Evolutionary conservation across 2,888 invertebrate species (phyloP), one percentile per base, ranked within the genome.

Genomic region (Drosophila austrosaltans): DNA sequence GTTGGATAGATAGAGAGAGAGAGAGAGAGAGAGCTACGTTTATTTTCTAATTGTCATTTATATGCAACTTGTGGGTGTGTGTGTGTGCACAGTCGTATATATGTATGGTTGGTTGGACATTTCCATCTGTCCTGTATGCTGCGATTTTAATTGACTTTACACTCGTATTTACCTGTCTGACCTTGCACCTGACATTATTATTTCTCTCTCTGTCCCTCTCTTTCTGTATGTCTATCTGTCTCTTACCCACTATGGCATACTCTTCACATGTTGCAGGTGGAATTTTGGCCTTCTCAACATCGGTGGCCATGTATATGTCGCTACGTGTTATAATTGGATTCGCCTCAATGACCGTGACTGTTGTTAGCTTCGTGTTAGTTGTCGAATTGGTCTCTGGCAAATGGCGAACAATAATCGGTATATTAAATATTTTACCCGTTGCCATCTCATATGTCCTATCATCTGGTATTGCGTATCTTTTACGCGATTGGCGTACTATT

Each of bases 281-380:
- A 16, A 91, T 93, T 36, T 93, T 95, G 70, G 94, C 94, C 54
- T 94, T 95, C 88, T 93, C 93, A 25, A 94, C 94, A 58, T 94
- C 94, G 91, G 93, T 94, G 89, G 92, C 93, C 81, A 91, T 94
- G 79, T 95, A 94, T 91, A 93, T 94, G 92, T 81, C 90, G 76
- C 79, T 92, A 60, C 92, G 95, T 76, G 93, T 94, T 72, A 88
- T 94, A 72, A 92, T 94, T 78, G 95, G 95, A 72, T 94, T 94
- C 91, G 93, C 94, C 77, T 94, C 94, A 69, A 94, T 95, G 87
- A 94, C 95, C 68, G 92, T 92, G 77, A 89, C 91, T 74, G 95
- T 96, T 77, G 96, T 96, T 61, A 94, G 94, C 68, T 95, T 95
- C 90, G 95, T 95, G 36, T 91, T 95, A 54, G 94, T 94, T 63